Conservation (phyloP, 2,888 invertebrate genomes). For the Ellobium chinense region DNA sequence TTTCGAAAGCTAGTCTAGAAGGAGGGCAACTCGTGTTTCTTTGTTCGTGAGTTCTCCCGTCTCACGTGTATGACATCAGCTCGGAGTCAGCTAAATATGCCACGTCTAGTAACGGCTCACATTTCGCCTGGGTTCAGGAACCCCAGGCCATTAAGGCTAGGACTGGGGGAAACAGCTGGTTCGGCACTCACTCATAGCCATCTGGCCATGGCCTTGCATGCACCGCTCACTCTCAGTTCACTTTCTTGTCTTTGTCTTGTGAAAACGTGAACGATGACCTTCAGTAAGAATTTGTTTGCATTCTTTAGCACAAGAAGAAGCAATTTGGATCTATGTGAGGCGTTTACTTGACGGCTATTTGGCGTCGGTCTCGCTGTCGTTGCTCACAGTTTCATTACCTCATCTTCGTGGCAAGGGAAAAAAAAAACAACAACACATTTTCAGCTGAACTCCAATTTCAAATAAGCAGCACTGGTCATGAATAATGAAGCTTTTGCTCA, state of each 20-base stretch:
- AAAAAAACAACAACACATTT: too few relatives aligned
- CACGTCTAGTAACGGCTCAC: slow-evolving; percentile 31
- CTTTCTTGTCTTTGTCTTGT: not conserved
- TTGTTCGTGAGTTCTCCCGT: slow-evolving; percentile 37
- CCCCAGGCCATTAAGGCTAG: slow-evolving; percentile 3
- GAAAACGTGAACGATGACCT: not conserved
- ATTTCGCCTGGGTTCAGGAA: not conserved
- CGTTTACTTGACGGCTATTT: too few relatives aligned
- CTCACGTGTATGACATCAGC: slow-evolving; percentile 33
- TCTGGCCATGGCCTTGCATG: not conserved
- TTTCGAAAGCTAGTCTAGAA: slow-evolving; percentile 19
- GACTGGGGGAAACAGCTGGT: slow-evolving; percentile 18
- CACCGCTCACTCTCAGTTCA: not conserved
- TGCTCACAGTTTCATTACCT: too few relatives aligned
- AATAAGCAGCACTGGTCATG: too few relatives aligned
- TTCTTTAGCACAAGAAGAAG: too few relatives aligned
- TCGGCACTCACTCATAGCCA: slow-evolving; percentile 3
- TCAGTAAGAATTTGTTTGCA: too few relatives aligned
- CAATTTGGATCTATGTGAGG: too few relatives aligned
- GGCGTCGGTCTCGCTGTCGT: too few relatives aligned
- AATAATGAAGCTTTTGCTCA: too few relatives aligned
- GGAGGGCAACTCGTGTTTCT: slow-evolving; percentile 35
- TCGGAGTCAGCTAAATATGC: slow-evolving; percentile 18
- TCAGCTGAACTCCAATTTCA: too few relatives aligned
- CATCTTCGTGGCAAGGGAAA: too few relatives aligned